Conservation (phyloP, 2,797 vertebrate species). For the Sciaenops ocellatus region DNA sequence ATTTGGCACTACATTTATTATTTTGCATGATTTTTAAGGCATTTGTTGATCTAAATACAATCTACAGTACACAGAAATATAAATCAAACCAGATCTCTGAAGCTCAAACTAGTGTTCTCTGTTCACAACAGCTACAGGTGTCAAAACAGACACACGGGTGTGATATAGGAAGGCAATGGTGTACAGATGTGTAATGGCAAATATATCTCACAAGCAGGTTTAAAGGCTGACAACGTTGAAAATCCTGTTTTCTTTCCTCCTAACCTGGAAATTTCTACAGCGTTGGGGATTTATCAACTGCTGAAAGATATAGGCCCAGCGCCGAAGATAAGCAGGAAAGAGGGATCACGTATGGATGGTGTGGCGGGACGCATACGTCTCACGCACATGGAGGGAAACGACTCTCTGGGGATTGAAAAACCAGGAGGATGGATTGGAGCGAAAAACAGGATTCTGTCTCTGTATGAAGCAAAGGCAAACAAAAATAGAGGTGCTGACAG, state of each 20-base stretch:
- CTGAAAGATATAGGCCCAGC: slow-evolving; percentile 64
- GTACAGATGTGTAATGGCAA: slow-evolving; percentile 28
- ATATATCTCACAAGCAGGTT: slow-evolving; percentile 49
- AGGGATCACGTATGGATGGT: slow-evolving; percentile 66
- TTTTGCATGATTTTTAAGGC: slow-evolving; percentile 6
- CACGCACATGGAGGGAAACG: slow-evolving; percentile 57
- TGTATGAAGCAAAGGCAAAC: slow-evolving; percentile 69
- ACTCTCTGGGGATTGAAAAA: slow-evolving; percentile 67
- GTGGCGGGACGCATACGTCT: slow-evolving; percentile 50
- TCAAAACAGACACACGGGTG: slow-evolving; percentile 36
- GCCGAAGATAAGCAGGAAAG: slow-evolving; percentile 70
- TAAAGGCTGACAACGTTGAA: slow-evolving; percentile 55
- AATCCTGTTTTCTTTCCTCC: slow-evolving; percentile 67
- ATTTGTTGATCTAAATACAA: not conserved
- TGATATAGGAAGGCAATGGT: slow-evolving; percentile 38
- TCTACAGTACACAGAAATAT: not conserved
- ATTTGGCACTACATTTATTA: not conserved
- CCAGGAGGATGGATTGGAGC: slow-evolving; percentile 69
- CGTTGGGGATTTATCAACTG: slow-evolving; percentile 46
- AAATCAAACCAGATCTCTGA: not conserved
- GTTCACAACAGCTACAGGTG: slow-evolving; percentile 61
- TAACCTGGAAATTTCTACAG: slow-evolving; percentile 55
- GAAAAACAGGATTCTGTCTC: slow-evolving; percentile 80
- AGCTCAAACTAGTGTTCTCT: not conserved
- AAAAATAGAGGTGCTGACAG: slow-evolving; percentile 82